Base-by-base conservation (phyloP, 2,797 vertebrate species). In the Synaphobranchus kaupii region DNA sequence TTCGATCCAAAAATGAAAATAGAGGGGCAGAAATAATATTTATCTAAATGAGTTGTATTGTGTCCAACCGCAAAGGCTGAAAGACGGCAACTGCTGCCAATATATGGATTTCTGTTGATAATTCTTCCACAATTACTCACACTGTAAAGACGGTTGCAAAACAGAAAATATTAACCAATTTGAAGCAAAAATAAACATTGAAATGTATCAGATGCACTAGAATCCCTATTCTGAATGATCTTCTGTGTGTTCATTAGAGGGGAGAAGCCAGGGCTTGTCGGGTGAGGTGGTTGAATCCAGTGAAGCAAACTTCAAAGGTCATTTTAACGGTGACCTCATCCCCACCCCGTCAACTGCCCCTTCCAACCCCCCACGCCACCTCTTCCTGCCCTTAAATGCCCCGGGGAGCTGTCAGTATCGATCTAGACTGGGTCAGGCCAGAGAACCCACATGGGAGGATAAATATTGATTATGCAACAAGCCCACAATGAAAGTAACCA, bases 381-480 rank as follows among this genome's bases (percentile, higher is more conserved):
- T 50, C 47, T 25, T n/a, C 78, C 47, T 81, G 78, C 44, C 78
- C 47, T 50, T 81, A 48, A 81, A 81, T 22, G 20, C 7, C 78
- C 78, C 47, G 1, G 25, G 78, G 47, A 47, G 78, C 47, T 10
- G 34, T 83, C 12, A 12, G 76, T 86, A 89, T 91, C 80, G 90
- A 92, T 91, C 88, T 81, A 87, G 88, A 84, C 88, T 44, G 88
- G 86, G 91, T 91, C 91, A 88, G 83, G 52, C 80, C 85, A 87
- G 60, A 87, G 58, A 87, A 84, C 84, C 85, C 78, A 87, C 48
- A 83, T 71, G 80, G 88, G 89, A 89, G 90, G 90, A 89, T 68
- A 28, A 85, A 81, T 80, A 87, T 73, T 83, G 87, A 90, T 90
- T 89, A 87, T 83, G 68, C 90, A 84, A 86, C 68, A 60, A 86